Conservation (phyloP, 2,888 invertebrate genomes). For the Noctua janthina region DNA sequence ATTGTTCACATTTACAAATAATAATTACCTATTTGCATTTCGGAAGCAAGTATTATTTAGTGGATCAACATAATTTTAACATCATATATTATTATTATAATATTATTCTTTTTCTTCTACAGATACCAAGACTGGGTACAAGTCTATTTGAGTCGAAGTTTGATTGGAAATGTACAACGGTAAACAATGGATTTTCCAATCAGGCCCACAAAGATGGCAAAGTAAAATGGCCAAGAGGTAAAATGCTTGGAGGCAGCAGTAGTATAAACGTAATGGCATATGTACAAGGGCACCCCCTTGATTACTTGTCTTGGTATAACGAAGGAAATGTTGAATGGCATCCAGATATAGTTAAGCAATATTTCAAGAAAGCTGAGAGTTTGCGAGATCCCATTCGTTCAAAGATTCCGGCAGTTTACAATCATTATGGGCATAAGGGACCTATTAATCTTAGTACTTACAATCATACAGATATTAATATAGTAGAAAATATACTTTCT, state of each 20-base stretch:
- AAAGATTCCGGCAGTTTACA: conserved; percentile 73
- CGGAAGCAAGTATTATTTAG: not conserved
- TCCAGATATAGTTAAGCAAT: conserved; percentile 48
- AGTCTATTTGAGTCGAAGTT: conserved; percentile 21
- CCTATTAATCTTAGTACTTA: conserved; percentile 48
- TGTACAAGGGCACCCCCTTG: conserved; percentile 84
- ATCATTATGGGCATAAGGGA: conserved; percentile 59
- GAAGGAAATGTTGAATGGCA: conserved; percentile 78
- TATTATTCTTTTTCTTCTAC: not conserved
- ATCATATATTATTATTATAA: not conserved
- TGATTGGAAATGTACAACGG: conserved; percentile 60
- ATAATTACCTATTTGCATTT: not conserved
- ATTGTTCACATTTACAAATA: no score
- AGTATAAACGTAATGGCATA: conserved; percentile 89
- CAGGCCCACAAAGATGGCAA: conserved; percentile 53
- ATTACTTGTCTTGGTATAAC: conserved; percentile 89
- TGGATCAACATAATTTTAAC: not conserved
- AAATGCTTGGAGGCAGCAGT: conserved; percentile 90
- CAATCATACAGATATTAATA: conserved; percentile 35
- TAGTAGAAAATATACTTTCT: conserved; percentile 29
- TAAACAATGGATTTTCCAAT: conserved; percentile 49
- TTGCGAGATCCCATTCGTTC: conserved; percentile 44
- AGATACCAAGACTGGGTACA: conserved; percentile 47
- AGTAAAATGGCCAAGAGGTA: conserved; percentile 90
- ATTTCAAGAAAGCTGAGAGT: conserved; percentile 61